Percentiles rank a stretch among this genome's conserved stretches.
Evolutionary conservation across 2,888 invertebrate genomes (phyloP).

Genomic region (Sturmia bella): DNA sequence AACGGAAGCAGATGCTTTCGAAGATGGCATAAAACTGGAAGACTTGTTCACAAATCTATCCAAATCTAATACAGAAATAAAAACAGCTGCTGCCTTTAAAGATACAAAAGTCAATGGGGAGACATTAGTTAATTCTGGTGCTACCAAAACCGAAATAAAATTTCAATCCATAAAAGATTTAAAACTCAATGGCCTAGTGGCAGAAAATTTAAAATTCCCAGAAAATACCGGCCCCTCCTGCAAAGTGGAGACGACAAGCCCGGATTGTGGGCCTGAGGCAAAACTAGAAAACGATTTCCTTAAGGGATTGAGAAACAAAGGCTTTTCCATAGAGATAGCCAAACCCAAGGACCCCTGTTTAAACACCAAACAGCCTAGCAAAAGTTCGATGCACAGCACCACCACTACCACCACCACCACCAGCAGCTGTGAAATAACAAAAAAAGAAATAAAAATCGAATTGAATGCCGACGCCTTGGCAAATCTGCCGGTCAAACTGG

Average conservation of each 20-base stretch:
- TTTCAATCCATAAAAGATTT: conserved; percentile 58
- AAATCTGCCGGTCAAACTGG: conserved; percentile 55
- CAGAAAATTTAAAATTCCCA: conserved; percentile 32
- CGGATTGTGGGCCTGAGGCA: conserved; percentile 6
- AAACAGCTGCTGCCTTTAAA: background rate
- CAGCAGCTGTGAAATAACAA: conserved; percentile 31
- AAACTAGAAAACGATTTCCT: conserved; percentile 61
- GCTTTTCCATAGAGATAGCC: conserved; percentile 62
- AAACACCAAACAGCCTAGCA: background rate
- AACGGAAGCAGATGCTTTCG: conserved; percentile 34
- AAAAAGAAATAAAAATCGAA: conserved; percentile 67
- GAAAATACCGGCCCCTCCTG: background rate
- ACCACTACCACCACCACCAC: too few species aligned
- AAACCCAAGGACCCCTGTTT: conserved; percentile 21
- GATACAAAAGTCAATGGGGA: conserved; percentile 51
- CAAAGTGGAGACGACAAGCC: background rate
- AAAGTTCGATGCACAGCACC: too few species aligned
- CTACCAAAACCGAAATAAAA: conserved; percentile 59
- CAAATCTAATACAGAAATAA: conserved; percentile 57
- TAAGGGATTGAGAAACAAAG: conserved; percentile 59
- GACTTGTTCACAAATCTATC: conserved; percentile 58
- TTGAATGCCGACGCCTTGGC: conserved; percentile 58
- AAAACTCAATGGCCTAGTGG: conserved; percentile 54
- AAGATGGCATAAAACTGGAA: conserved; percentile 54
- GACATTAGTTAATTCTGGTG: background rate